phyloP scores from a whole-genome alignment of 2,113 vertebrate species.

The Dinomys branickii region DNA sequence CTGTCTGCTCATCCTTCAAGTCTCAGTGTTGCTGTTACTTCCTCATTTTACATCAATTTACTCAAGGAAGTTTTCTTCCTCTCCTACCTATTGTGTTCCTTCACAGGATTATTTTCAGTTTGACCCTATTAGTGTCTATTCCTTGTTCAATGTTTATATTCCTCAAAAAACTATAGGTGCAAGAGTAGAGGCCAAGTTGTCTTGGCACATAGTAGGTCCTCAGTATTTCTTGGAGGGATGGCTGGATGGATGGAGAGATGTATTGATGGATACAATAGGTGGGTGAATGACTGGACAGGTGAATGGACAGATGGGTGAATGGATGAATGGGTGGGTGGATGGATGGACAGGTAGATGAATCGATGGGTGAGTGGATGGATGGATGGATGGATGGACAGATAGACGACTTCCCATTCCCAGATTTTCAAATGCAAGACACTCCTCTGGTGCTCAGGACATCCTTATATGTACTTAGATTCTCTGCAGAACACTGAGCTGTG shows the following conservation, averaged over 20 bases:
- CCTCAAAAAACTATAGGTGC: neutral
- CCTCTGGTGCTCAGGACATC: neutral
- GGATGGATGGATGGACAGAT: accelerated
- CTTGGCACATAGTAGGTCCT: neutral
- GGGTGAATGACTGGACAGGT: neutral
- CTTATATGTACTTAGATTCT: neutral
- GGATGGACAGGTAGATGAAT: too few relatives aligned
- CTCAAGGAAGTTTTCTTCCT: neutral
- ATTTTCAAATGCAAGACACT: neutral
- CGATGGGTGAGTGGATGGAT: neutral
- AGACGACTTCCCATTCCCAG: neutral
- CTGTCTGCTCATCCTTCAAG: neutral
- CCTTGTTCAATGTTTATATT: neutral
- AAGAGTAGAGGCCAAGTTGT: neutral
- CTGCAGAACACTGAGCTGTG: neutral
- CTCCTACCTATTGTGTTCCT: neutral
- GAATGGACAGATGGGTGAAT: neutral
- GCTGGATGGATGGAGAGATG: too few relatives aligned
- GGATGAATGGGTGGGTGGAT: too few relatives aligned
- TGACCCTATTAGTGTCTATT: neutral
- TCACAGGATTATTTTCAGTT: neutral
- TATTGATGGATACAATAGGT: neutral
- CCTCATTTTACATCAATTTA: neutral
- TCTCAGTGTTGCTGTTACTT: neutral
- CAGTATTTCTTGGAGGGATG: neutral